phyloP scores from a whole-genome alignment of 2,797 vertebrate genomes.

The Chelonia mydas region DNA sequence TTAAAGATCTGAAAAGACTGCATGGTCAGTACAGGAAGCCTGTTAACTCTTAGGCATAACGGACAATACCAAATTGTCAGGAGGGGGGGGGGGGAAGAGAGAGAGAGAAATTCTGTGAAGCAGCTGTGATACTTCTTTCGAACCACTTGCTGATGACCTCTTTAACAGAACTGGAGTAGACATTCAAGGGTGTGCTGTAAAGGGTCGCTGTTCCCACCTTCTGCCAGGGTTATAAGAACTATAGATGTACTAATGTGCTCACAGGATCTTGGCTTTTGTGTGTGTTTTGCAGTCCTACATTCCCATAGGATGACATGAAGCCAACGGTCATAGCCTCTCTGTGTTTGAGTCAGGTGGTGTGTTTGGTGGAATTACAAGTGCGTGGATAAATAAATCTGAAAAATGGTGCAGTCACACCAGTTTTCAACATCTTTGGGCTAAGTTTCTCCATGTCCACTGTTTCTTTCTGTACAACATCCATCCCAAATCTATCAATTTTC shows the following conservation, averaged over 20 bases:
- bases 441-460: not conserved
- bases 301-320: not conserved
- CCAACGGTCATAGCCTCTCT: not conserved
- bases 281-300: not conserved
- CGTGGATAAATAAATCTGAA: not conserved
- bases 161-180: no score
- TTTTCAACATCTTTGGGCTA: not conserved
- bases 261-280: not conserved
- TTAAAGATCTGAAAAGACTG: conserved; percentile 2
- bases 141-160: not conserved
- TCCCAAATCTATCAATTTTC: not conserved
- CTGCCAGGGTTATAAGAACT: conserved; percentile 26
- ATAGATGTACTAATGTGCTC: not conserved
- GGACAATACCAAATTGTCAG: conserved; percentile 18
- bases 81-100: not conserved
- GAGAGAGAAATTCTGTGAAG: conserved; percentile 15
- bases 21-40: not conserved
- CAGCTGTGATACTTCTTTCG: conserved; percentile 31
- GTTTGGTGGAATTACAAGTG: not conserved
- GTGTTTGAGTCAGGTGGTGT: not conserved
- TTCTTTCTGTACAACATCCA: accelerated
- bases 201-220: not conserved
- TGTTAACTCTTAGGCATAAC: not conserved
- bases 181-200: no score
- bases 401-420: not conserved